phyloP scores from a whole-genome alignment of 92 coral and sea anemone genomes.

The Parazoanthus darwini region DNA sequence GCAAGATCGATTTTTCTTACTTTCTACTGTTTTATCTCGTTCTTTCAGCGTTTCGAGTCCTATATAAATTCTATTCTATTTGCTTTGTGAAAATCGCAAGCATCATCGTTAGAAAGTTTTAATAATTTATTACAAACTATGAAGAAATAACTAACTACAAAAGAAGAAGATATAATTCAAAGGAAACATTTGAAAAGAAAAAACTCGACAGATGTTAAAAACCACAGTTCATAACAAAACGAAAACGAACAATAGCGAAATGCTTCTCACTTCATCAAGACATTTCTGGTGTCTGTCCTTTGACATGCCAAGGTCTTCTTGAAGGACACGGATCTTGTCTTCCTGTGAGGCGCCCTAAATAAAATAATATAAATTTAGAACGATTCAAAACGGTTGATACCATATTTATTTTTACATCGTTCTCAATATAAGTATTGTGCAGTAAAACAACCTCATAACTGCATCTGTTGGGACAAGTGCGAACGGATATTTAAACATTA shows the following conservation, averaged over 20 bases:
- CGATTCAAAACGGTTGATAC: neutral
- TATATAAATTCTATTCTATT: too few species aligned
- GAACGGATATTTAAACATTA: too few species aligned
- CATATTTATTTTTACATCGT: too few species aligned
- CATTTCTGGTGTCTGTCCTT: slow-evolving; percentile 77
- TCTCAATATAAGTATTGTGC: neutral
- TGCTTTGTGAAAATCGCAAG: neutral
- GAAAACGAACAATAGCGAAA: neutral
- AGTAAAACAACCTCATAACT: neutral
- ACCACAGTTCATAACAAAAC: neutral
- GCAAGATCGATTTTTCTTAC: neutral
- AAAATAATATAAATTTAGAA: slow-evolving; percentile 3
- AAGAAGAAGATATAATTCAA: neutral
- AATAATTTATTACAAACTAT: neutral
- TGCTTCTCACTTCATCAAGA: slow-evolving; percentile 67
- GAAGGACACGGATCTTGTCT: slow-evolving; percentile 72
- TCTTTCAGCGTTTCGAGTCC: too few species aligned
- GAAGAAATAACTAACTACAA: neutral
- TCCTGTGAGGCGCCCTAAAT: slow-evolving; percentile 73
- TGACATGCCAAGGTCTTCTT: slow-evolving; percentile 71
- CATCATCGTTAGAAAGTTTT: neutral
- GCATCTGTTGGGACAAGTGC: too few species aligned
- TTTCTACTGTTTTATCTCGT: too few species aligned
- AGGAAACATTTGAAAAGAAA: slow-evolving; percentile 2
- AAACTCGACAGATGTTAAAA: neutral